Evolutionary conservation across 1,140 invertebrate genomes (phyloP).

Genomic region (Octopus sinensis): DNA sequence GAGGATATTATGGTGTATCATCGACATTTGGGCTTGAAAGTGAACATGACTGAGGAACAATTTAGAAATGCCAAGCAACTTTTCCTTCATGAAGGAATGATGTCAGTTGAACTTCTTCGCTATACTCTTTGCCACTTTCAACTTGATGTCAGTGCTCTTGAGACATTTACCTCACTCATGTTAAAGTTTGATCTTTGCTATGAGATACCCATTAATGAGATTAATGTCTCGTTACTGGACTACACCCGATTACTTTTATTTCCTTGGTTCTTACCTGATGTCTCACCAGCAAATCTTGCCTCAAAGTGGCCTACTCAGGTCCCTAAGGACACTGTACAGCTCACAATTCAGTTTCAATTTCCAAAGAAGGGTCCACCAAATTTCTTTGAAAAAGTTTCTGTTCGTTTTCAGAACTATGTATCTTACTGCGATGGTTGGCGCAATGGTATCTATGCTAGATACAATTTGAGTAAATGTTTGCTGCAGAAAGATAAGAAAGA

Average conservation of each 20-base stretch:
- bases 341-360: conserved; percentile 40
- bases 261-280: conserved; percentile 48
- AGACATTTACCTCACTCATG: conserved; percentile 47
- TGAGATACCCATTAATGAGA: conserved; percentile 34
- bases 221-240: conserved; percentile 30
- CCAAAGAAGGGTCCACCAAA: conserved; percentile 43
- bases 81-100: conserved; percentile 44
- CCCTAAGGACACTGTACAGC: conserved; percentile 40
- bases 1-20: conserved; percentile 39
- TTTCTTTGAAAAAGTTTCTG: conserved; percentile 51
- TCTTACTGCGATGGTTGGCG: conserved; percentile 43
- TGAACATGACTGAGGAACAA: conserved; percentile 28
- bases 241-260: conserved; percentile 41
- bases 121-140: conserved; percentile 44
- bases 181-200: conserved; percentile 52
- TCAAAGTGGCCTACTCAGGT: conserved; percentile 36
- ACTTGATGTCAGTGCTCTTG: conserved; percentile 39
- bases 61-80: conserved; percentile 43
- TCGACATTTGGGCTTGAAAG: background rate
- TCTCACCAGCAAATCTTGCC: conserved; percentile 29
- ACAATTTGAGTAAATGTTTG: conserved; percentile 38
- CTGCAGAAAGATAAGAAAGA: conserved; percentile 31
- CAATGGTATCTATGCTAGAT: conserved; percentile 41
- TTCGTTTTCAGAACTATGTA: conserved; percentile 41
- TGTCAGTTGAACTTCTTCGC: conserved; percentile 44